Evolutionary conservation across 1,140 invertebrate genomes (phyloP), one percentile per base, ranked within the genome.

Genomic region (Drosophila trapezifrons): DNA sequence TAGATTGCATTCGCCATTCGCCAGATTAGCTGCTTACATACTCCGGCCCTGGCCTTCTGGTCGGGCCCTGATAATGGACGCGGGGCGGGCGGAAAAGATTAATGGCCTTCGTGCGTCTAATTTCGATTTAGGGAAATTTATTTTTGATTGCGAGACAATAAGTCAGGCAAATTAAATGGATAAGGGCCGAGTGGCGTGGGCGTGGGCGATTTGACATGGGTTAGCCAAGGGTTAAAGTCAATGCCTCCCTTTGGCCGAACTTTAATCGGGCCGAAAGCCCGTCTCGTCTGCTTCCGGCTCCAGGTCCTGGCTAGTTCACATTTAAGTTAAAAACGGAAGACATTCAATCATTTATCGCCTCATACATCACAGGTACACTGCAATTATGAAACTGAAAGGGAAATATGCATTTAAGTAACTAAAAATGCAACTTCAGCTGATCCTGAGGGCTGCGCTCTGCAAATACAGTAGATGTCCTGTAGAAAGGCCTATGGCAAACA

Each of bases 61-160:
- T 70, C 43, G 47, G 54, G 52, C 72, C 49, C 65, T 62, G 82
- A 86, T 86, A 86, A 86, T 55, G 40, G 25, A 20, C 17, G 47
- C 17, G 57, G 45, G 27, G 10, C 18, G 25, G 42, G 60, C 5
- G 46, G 38, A 13, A 46, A 86, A 86, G 82, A 86, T 86, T 81
- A 81, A 87, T 87, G 76, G 76, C 43, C 57, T 60, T 73, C 77
- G 79, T 89, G 71, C 71, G 52, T 87, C 83, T 87, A 87, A 87
- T 87, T 87, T 87, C 84, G 80, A 83, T 89, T 87, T 89, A 85
- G 51, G 43, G 43, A 58, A 71, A 86, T 89, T 83, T 80, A 81
- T 77, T 67, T 78, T 78, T 78, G 83, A 82, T 81, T 64, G 71
- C 59, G 43, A 59, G 57, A 56, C 70, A 75, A 38, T 51, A 75